phyloP scores from a whole-genome alignment of 2,888 invertebrate genomes.

The Cheiracanthium punctorium region DNA sequence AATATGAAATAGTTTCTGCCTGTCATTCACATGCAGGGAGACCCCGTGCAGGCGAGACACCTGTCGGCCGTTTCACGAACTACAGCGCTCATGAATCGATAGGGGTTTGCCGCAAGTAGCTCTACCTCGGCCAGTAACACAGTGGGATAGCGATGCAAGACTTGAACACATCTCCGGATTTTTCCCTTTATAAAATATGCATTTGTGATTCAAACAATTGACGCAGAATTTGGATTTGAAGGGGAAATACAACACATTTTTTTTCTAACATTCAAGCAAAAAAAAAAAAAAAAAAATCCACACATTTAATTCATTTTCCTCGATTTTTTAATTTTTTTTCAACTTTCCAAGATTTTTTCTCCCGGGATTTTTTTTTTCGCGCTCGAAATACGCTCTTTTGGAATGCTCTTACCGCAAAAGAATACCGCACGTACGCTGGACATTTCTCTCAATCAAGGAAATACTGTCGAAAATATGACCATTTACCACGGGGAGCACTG shows the following conservation, averaged over 20 bases:
- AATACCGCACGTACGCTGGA: not conserved
- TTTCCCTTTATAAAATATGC: slow-evolving; percentile 37
- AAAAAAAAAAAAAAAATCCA: too few species aligned
- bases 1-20: not conserved
- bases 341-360: not conserved
- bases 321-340: not conserved
- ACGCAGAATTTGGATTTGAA: not conserved
- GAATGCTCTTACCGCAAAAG: not conserved
- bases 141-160: slow-evolving; percentile 50
- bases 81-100: slow-evolving; percentile 45
- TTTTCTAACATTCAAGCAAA: too few species aligned
- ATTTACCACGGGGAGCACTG: not conserved
- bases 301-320: too few species aligned
- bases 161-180: slow-evolving; percentile 14
- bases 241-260: too few species aligned
- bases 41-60: slow-evolving; percentile 29
- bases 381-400: not conserved
- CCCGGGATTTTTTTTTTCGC: not conserved
- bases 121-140: slow-evolving; percentile 47
- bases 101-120: slow-evolving; percentile 65
- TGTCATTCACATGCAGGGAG: not conserved
- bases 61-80: slow-evolving; percentile 24
- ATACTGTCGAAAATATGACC: not conserved
- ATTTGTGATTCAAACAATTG: slow-evolving; percentile 39
- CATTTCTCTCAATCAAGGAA: not conserved